Evolutionary conservation across 1,140 invertebrate species (phyloP).

Genomic region (Pogonomyrmex californicus): DNA sequence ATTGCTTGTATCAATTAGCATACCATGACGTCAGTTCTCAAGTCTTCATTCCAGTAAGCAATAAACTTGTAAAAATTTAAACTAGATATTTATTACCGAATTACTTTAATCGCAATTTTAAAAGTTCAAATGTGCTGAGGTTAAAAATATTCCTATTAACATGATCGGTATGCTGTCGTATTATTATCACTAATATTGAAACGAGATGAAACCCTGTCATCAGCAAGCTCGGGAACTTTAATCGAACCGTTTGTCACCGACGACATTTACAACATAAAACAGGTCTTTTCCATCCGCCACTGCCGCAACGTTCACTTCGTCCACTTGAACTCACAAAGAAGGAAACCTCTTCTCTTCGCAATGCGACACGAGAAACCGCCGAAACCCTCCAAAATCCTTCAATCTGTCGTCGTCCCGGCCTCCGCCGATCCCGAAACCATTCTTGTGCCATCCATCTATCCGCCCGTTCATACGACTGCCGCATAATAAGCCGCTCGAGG

Average conservation of each 20-base stretch:
- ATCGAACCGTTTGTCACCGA: constrained; percentile 52
- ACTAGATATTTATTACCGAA: not conserved
- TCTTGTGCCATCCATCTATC: constrained; percentile 75
- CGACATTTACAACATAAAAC: constrained; percentile 56
- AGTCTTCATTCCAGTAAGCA: not conserved
- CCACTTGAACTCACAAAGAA: constrained; percentile 38
- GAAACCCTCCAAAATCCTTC: constrained; percentile 73
- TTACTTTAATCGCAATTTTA: not conserved
- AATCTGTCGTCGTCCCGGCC: constrained; percentile 74
- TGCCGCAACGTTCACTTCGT: constrained; percentile 11
- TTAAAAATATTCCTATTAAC: constrained; percentile 12
- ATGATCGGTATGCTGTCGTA: not conserved
- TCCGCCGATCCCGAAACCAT: constrained; percentile 71
- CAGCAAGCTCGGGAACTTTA: constrained; percentile 33
- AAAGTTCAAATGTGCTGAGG: not conserved
- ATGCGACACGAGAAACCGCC: constrained; percentile 31
- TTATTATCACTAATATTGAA: not conserved
- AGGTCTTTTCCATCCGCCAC: constrained; percentile 11
- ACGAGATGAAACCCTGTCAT: constrained; percentile 29
- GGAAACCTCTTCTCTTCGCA: constrained; percentile 50
- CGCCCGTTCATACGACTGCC: constrained; percentile 63
- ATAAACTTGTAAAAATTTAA: not conserved
- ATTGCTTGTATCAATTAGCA: constrained; percentile 48
- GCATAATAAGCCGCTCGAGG: constrained; percentile 80
- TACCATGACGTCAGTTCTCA: not conserved